Conservation (phyloP, 2,113 vertebrate genomes). For the Naja naja region DNA sequence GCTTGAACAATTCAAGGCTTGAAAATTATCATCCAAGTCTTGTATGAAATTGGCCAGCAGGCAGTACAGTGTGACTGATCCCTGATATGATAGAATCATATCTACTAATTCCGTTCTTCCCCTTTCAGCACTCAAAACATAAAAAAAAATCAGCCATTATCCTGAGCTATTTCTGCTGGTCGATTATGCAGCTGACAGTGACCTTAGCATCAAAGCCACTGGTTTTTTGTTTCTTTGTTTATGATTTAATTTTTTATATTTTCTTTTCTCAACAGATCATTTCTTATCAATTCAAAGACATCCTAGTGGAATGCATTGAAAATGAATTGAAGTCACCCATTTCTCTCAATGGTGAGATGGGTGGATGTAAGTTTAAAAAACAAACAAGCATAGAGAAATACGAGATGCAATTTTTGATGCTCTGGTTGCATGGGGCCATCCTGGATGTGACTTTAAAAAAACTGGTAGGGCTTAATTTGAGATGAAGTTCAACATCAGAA, state of each 20-base stretch:
- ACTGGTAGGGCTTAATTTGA: not conserved
- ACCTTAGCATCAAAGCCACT: not conserved
- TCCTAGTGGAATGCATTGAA: not conserved
- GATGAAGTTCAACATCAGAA: not conserved
- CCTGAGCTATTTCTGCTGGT: not conserved
- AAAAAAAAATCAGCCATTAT: not conserved
- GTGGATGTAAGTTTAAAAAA: not conserved
- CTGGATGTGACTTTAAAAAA: not conserved
- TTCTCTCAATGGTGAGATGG: too few species aligned
- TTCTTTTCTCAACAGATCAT: not conserved
- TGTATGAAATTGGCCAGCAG: not conserved
- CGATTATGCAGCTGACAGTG: not conserved
- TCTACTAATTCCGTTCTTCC: not conserved
- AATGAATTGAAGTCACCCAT: too few species aligned
- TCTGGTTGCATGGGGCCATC: not conserved
- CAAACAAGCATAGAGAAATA: not conserved
- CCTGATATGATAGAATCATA: not conserved
- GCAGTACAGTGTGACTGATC: not conserved
- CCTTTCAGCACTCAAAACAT: not conserved
- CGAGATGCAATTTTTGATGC: not conserved
- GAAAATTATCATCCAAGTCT: not conserved
- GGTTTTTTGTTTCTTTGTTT: not conserved
- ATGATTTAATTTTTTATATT: not conserved
- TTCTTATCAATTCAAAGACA: not conserved
- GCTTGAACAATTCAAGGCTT: not conserved